phyloP scores from a whole-genome alignment of 2,888 invertebrate species.

The Saturnia japonica region DNA sequence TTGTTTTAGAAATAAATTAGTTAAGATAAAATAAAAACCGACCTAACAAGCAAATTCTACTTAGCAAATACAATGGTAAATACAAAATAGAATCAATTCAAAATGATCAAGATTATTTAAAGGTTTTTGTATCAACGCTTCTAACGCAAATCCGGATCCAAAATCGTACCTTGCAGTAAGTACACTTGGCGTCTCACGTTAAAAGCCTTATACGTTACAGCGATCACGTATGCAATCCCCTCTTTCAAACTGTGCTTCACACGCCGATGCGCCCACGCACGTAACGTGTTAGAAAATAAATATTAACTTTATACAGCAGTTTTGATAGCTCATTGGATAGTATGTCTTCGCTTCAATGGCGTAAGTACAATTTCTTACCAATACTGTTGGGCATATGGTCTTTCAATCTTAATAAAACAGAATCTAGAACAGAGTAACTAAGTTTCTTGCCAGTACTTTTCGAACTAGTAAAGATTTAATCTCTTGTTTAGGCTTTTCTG shows the following conservation, averaged over 20 bases:
- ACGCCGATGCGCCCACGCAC: not conserved
- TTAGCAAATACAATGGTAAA: not conserved
- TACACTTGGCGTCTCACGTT: conserved; percentile 6
- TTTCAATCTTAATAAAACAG: not conserved
- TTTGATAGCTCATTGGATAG: not conserved
- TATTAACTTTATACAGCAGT: not conserved
- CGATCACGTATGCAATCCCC: conserved; percentile 24
- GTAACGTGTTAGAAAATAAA: conserved; percentile 8
- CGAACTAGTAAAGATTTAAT: not conserved
- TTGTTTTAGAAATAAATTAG: not conserved
- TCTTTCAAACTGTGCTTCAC: not conserved
- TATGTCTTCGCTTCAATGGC: not conserved
- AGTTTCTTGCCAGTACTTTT: not conserved
- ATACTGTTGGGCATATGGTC: not conserved
- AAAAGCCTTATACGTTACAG: conserved; percentile 20
- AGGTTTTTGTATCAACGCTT: not conserved
- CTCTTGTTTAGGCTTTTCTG: not conserved
- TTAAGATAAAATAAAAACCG: not conserved
- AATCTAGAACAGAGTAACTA: not conserved
- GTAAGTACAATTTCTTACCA: not conserved
- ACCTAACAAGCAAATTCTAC: not conserved
- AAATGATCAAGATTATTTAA: not conserved
- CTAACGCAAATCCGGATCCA: not conserved
- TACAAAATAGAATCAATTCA: not conserved
- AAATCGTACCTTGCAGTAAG: conserved; percentile 19